phyloP scores from a whole-genome alignment of 2,888 invertebrate species.

The Sinodicranocentrus sp. region DNA sequence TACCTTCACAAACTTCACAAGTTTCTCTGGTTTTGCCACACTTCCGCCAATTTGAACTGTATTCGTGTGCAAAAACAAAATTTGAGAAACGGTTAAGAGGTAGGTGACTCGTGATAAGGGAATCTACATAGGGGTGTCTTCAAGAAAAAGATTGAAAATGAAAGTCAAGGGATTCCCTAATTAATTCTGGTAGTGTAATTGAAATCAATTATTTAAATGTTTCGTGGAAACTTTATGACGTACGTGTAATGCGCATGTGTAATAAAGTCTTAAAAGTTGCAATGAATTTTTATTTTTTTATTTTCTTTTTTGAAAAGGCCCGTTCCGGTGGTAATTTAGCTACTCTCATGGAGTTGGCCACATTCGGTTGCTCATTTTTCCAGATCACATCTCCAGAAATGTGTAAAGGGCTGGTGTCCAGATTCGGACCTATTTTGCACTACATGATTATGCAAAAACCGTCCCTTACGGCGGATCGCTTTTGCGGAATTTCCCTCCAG shows the following conservation, averaged over 20 bases:
- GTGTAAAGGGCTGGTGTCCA: slow-evolving; percentile 73
- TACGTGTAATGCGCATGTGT: background rate
- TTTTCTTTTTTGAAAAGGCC: no score
- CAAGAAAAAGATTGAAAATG: background rate
- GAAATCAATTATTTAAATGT: background rate
- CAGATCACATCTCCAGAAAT: slow-evolving; percentile 72
- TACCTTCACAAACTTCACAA: background rate
- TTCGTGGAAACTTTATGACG: background rate
- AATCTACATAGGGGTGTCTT: background rate
- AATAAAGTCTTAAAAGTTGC: background rate
- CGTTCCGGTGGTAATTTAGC: slow-evolving; percentile 66
- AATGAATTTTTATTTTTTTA: background rate
- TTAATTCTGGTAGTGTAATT: no score
- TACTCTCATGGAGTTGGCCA: slow-evolving; percentile 70
- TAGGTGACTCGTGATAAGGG: no score
- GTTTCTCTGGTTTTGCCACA: background rate
- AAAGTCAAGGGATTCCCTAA: slow-evolving; percentile 19
- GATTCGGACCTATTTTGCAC: slow-evolving; percentile 74
- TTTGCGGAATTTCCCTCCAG: slow-evolving; percentile 74
- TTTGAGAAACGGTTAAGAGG: no score
- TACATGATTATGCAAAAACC: slow-evolving; percentile 71
- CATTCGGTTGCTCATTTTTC: slow-evolving; percentile 75
- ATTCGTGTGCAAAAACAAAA: background rate
- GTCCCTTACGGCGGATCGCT: slow-evolving; percentile 72
- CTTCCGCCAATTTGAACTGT: slow-evolving; percentile 12